A percentile compares a stretch with the other conserved stretches of the same genome.
These are phyloP conservation scores for Rhogogaster chlorosoma DNA, from an alignment of 2,888 invertebrate genomes.

Conservation along the genomic window DNA sequence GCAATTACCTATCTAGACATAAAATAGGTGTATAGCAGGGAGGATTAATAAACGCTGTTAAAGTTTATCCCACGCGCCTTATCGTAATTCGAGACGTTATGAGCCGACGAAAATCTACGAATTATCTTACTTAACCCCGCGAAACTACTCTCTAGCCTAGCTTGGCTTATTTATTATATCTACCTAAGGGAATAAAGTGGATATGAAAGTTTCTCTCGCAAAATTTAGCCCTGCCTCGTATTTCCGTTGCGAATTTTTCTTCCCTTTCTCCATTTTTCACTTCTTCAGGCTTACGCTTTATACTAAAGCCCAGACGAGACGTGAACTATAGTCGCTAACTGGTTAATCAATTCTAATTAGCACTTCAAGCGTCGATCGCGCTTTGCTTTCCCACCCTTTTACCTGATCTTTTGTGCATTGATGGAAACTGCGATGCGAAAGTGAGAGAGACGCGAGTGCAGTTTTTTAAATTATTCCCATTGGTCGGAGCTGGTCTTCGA, in stretches of 20 bases:
- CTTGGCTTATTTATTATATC: background rate
- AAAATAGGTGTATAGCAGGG: background rate
- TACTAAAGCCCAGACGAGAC: background rate
- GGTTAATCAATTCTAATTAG: constrained; percentile 48
- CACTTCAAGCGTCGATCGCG: constrained; percentile 25
- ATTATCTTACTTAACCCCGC: background rate
- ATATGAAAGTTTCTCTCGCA: background rate
- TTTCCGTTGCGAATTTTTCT: background rate
- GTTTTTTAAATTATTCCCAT: background rate
- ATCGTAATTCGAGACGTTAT: background rate
- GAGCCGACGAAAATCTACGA: background rate
- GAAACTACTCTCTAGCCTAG: background rate
- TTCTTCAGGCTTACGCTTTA: background rate
- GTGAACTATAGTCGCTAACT: constrained; percentile 15
- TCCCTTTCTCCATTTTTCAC: background rate
- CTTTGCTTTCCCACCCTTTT: background rate
- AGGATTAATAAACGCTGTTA: background rate
- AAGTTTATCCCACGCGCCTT: background rate
- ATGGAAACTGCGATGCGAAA: constrained; percentile 3
- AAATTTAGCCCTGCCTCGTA: background rate
- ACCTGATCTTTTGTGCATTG: background rate
- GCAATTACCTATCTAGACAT: background rate
- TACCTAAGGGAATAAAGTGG: background rate
- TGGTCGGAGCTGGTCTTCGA: background rate
- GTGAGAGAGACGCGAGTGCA: background rate